These are phyloP conservation scores for Acrobasis suavella DNA, from an alignment of 2,888 invertebrate species.

Conservation along the genomic window DNA sequence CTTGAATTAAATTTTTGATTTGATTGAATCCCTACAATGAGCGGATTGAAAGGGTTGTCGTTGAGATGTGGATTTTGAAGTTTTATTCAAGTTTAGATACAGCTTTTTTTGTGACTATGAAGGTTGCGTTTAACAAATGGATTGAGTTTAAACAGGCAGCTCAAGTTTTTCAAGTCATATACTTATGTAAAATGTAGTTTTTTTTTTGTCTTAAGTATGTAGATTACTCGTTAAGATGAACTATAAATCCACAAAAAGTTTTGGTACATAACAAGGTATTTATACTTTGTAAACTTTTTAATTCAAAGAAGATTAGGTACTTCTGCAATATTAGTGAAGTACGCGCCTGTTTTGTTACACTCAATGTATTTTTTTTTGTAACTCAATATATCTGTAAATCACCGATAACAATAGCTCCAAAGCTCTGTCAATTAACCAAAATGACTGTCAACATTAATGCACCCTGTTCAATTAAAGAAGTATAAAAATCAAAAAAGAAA, in stretches of 20 bases:
- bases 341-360: no score
- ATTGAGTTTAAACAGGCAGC: neutral
- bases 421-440: conserved; percentile 58
- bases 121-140: neutral
- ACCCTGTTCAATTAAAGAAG: conserved; percentile 59
- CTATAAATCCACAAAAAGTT: no score
- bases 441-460: conserved; percentile 60
- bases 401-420: neutral
- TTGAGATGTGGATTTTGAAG: conserved; percentile 40
- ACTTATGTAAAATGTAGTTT: no score
- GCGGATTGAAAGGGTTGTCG: conserved; percentile 45
- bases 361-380: no score
- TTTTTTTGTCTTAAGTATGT: no score
- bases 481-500: conserved; percentile 55
- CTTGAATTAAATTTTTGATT: conserved; percentile 57
- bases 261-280: no score
- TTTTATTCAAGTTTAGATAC: conserved; percentile 2
- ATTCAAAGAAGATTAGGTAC: no score
- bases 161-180: neutral
- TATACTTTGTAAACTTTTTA: neutral
- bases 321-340: no score
- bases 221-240: no score
- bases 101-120: neutral
- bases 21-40: conserved; percentile 37
- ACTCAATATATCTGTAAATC: neutral